Conservation (phyloP, 2,797 vertebrate genomes). For the Gallirallus australis region DNA sequence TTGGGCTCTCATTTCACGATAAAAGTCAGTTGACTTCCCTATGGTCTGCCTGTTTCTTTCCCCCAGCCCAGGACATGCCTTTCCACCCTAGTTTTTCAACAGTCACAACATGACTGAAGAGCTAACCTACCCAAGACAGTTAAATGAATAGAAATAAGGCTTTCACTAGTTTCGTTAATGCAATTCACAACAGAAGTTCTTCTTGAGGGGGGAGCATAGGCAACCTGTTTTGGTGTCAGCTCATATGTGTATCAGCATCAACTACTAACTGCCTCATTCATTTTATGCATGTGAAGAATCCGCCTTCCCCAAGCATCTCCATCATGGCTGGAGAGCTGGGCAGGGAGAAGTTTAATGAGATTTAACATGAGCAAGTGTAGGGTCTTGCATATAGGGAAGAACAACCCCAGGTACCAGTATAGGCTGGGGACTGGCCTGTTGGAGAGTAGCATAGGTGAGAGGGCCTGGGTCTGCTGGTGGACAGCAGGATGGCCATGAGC, state of each 20-base stretch:
- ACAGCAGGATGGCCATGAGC: no score
- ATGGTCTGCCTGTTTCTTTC: background rate
- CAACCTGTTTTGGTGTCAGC: background rate
- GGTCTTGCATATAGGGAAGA: no score
- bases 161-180: background rate
- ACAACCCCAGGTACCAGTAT: no score
- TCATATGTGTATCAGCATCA: background rate
- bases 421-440: no score
- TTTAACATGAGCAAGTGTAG: no score
- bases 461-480: no score
- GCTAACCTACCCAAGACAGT: background rate
- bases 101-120: background rate
- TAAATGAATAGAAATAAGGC: background rate
- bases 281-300: background rate
- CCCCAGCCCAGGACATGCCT: background rate
- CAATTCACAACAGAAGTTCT: background rate
- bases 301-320: background rate
- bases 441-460: no score
- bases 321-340: no score
- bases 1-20: background rate
- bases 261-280: background rate
- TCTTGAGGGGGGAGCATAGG: rapidly evolving
- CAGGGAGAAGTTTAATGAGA: no score
- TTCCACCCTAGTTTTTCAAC: background rate
- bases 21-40: background rate